Conservation (phyloP, 2,888 invertebrate genomes). For the Phasia obesa region DNA sequence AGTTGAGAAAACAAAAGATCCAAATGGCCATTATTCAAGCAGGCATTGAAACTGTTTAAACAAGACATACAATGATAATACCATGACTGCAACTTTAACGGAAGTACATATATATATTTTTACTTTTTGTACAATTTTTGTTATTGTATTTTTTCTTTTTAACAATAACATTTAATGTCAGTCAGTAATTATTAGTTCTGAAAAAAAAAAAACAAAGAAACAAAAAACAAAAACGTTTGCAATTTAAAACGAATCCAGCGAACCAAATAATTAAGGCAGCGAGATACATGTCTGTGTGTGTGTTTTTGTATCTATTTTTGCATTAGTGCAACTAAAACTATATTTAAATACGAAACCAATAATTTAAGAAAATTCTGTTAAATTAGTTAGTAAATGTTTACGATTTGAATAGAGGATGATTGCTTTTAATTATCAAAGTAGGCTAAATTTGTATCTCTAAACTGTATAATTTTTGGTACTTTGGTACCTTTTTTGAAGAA, state of each 20-base stretch:
- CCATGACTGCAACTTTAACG: conserved; percentile 41
- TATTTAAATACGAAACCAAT: conserved; percentile 29
- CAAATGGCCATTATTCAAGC: conserved; percentile 51
- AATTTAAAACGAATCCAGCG: conserved; percentile 24
- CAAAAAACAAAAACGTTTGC: background rate
- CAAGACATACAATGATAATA: conserved; percentile 44
- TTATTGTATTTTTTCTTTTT: conserved; percentile 26
- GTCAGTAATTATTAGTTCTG: conserved; percentile 31
- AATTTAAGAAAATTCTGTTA: conserved; percentile 14
- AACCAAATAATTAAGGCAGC: conserved; percentile 24
- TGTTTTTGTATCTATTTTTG: background rate
- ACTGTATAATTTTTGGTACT: too few relatives aligned
- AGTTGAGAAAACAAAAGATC: conserved; percentile 24
- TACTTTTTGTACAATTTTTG: conserved; percentile 12
- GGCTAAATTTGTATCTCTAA: too few relatives aligned
- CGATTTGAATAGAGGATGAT: conserved; percentile 8
- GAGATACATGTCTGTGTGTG: background rate
- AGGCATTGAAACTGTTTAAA: conserved; percentile 60
- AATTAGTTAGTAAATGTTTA: background rate
- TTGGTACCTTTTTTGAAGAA: too few relatives aligned
- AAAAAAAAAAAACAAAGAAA: conserved; percentile 5
- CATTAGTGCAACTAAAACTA: background rate
- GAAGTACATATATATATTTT: conserved; percentile 52
- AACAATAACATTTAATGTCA: conserved; percentile 35
- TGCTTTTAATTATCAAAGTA: background rate